phyloP scores from a whole-genome alignment of 1,140 invertebrate genomes.

The Tetraneura akinire region DNA sequence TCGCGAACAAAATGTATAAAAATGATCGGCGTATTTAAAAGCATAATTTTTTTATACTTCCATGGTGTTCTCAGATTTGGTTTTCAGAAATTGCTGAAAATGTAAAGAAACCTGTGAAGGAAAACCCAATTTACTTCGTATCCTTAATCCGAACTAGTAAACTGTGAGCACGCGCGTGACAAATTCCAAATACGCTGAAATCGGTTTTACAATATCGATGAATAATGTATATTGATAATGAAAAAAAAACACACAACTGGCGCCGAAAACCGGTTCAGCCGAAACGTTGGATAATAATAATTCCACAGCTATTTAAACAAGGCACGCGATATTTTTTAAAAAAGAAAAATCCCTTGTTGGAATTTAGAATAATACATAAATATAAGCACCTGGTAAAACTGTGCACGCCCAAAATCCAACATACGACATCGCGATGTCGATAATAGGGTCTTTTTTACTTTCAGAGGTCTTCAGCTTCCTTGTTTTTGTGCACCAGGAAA shows the following conservation, averaged over 20 bases:
- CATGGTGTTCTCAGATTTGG: background rate
- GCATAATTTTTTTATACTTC: background rate
- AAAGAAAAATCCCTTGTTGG: slow-evolving; percentile 32
- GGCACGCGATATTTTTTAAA: slow-evolving; percentile 50
- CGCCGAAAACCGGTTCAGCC: slow-evolving; percentile 36
- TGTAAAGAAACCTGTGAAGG: background rate
- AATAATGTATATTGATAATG: slow-evolving; percentile 8
- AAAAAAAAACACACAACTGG: slow-evolving; percentile 23
- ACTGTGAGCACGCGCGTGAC: slow-evolving; percentile 36
- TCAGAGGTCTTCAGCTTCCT: slow-evolving; percentile 37
- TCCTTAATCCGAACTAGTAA: slow-evolving; percentile 33
- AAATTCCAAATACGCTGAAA: slow-evolving; percentile 27
- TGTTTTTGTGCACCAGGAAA: slow-evolving; percentile 49
- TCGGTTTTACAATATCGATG: slow-evolving; percentile 25
- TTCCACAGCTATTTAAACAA: slow-evolving; percentile 29
- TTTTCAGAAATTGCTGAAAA: slow-evolving; percentile 31
- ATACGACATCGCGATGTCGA: slow-evolving; percentile 29
- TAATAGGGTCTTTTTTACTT: slow-evolving; percentile 30
- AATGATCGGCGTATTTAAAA: slow-evolving; percentile 11
- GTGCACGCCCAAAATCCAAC: slow-evolving; percentile 36
- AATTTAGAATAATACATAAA: slow-evolving; percentile 39
- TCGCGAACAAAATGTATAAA: background rate
- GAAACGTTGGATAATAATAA: slow-evolving; percentile 26
- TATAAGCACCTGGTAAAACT: slow-evolving; percentile 34
- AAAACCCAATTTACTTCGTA: slow-evolving; percentile 31